Conservation (phyloP, 2,888 invertebrate species). For the Steinernema hermaphroditum region DNA sequence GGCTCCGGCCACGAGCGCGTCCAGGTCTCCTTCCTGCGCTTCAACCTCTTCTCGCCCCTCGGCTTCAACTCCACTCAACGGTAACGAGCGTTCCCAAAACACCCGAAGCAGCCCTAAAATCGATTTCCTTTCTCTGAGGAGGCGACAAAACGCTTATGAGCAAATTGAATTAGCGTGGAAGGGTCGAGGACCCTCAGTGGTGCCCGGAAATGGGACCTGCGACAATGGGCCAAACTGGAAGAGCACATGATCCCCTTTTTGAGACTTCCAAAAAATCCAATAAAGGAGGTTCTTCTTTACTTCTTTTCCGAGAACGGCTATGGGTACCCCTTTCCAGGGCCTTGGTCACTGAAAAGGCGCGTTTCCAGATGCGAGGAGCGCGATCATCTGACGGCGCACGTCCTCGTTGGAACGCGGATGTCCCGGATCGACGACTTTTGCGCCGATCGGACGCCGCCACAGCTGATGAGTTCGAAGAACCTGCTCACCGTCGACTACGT, state of each 20-base stretch:
- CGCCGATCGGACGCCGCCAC: conserved; percentile 78
- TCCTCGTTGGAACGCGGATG: conserved; percentile 80
- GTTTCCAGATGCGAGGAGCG: conserved; percentile 75
- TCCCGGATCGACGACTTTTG: conserved; percentile 87
- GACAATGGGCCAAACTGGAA: no score
- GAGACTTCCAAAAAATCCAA: no score
- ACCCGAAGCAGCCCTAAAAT: neutral
- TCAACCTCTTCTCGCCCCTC: conserved; percentile 60
- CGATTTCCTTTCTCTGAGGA: neutral
- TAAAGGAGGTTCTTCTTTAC: neutral
- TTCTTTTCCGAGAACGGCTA: neutral
- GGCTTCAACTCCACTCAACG: conserved; percentile 44
- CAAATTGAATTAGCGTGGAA: neutral
- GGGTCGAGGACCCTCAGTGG: neutral
- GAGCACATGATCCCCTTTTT: no score
- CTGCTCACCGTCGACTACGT: conserved; percentile 82
- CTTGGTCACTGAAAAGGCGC: neutral
- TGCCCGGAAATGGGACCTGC: neutral
- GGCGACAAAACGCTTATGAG: conserved; percentile 26
- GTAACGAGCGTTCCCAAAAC: conserved; percentile 31
- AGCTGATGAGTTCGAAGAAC: conserved; percentile 89
- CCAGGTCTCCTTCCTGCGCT: conserved; percentile 56
- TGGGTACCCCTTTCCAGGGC: neutral
- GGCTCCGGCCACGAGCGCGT: conserved; percentile 60
- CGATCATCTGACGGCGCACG: conserved; percentile 70